These are phyloP conservation scores for Drosophila busckii DNA, from an alignment of 1,140 invertebrate genomes.

Conservation along the genomic window DNA sequence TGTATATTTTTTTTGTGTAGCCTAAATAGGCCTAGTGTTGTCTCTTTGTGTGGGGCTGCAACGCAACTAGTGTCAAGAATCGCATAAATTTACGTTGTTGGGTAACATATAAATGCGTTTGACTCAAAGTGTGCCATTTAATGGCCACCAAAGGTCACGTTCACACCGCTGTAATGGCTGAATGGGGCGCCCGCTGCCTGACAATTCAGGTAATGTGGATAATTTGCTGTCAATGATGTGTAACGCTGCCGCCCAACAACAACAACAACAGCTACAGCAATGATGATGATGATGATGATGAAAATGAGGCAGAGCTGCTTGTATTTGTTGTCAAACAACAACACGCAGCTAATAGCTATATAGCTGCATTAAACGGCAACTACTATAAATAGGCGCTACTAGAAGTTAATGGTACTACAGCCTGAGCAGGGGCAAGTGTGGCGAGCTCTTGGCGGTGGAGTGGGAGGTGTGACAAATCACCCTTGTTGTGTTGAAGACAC, in stretches of 20 bases:
- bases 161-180: slow-evolving; percentile 70
- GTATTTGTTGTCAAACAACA: slow-evolving; percentile 75
- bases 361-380: slow-evolving; percentile 59
- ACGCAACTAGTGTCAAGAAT: slow-evolving; percentile 75
- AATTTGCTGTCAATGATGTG: slow-evolving; percentile 76
- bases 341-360: slow-evolving; percentile 53
- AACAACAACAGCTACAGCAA: slow-evolving; percentile 1
- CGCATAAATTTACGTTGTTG: slow-evolving; percentile 72
- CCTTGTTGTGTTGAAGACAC: slow-evolving; percentile 27
- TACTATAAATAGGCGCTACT: slow-evolving; percentile 65
- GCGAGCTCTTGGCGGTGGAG: background rate
- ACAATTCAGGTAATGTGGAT: slow-evolving; percentile 76
- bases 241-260: slow-evolving; percentile 46
- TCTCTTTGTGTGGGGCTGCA: slow-evolving; percentile 25
- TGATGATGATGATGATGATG: slow-evolving; percentile 1
- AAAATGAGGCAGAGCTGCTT: slow-evolving; percentile 26
- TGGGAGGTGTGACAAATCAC: slow-evolving; percentile 57
- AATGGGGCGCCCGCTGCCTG: slow-evolving; percentile 55
- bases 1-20: background rate
- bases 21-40: slow-evolving; percentile 7
- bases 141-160: slow-evolving; percentile 74
- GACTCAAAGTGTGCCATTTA: slow-evolving; percentile 73
- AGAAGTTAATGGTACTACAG: slow-evolving; percentile 48
- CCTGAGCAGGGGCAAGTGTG: slow-evolving; percentile 1
- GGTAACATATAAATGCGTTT: slow-evolving; percentile 48